phyloP scores from a whole-genome alignment of 2,797 vertebrate species.

The Natrix natrix region DNA sequence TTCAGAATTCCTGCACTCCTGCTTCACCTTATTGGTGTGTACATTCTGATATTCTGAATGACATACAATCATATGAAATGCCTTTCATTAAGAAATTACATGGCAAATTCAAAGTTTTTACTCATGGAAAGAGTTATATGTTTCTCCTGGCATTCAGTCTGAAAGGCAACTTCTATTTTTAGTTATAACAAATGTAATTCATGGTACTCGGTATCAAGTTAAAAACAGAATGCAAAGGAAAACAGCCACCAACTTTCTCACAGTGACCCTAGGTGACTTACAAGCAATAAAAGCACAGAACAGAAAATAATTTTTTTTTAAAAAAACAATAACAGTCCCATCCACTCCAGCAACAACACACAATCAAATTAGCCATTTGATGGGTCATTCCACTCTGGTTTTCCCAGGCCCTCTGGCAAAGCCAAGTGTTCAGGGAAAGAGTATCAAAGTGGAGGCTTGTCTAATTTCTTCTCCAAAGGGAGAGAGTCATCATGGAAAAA shows the following conservation, averaged over 20 bases:
- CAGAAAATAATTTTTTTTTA: not conserved
- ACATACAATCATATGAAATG: not conserved
- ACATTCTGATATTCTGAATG: not conserved
- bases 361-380: not conserved
- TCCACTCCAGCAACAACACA: not conserved
- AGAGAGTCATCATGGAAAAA: not conserved
- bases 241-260: not conserved
- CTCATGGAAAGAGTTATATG: not conserved
- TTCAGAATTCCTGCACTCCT: not conserved
- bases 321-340: not conserved
- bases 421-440: not conserved
- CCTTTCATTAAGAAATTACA: not conserved
- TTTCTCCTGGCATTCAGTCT: not conserved
- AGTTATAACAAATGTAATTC: not conserved
- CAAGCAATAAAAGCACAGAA: not conserved
- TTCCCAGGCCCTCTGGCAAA: not conserved
- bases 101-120: not conserved
- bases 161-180: not conserved
- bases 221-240: not conserved
- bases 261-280: not conserved
- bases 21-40: not conserved
- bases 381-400: not conserved
- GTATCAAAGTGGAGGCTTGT: not conserved
- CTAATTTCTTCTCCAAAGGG: not conserved
- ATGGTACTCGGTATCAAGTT: not conserved